Base-by-base conservation (phyloP, 2,888 invertebrate genomes). In the Agrypnus murinus region DNA sequence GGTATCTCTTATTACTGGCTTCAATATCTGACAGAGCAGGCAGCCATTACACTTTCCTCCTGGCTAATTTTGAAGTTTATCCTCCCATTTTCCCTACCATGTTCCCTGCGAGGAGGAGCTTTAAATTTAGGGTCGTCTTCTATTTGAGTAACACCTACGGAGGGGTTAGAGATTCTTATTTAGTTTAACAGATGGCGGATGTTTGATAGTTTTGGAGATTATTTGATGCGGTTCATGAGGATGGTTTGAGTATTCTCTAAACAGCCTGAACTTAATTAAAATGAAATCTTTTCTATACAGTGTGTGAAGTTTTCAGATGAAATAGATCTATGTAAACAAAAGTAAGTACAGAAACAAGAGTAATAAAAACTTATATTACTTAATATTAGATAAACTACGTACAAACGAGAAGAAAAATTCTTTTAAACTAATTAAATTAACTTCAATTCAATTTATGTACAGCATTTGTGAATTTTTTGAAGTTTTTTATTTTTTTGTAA, bases 1-100 rank as follows among this genome's bases (percentile, higher is more conserved):
- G 84, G 84, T 84, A 84, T 82, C 83, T 84, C 83, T 82, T 82
- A 83, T 83, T 84, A 84, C 83, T 82, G 81, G 81, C 80, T 81
- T 82, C 81, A 77, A 79, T 82, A 79, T 81, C 81, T 83, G 82
- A 82, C 83, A 81, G 81, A 69, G 75, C 80, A 81, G 84, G 84
- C 84, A 83, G 84, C 84, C 84, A 84, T 84, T 84, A 84, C 83
- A 81, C 83, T 80, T 77, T 79, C 81, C 83, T 78, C 82, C 79
- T 73, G 74, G 76, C 77, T 80, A 80, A 80, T 82, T 81, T 79
- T 75, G 74, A 77, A 77, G 74, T 73, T 77, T 80, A 77, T 81
- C 83, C 81, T 73, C 81, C 81, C 77, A 74, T 75, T 72, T 74
- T 74, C 75, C 72, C 73, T 59, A 67, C 70, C 65, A 64, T 72